phyloP scores from a whole-genome alignment of 35 echinoderm and acorn worm species.

The Diadema setosum region DNA sequence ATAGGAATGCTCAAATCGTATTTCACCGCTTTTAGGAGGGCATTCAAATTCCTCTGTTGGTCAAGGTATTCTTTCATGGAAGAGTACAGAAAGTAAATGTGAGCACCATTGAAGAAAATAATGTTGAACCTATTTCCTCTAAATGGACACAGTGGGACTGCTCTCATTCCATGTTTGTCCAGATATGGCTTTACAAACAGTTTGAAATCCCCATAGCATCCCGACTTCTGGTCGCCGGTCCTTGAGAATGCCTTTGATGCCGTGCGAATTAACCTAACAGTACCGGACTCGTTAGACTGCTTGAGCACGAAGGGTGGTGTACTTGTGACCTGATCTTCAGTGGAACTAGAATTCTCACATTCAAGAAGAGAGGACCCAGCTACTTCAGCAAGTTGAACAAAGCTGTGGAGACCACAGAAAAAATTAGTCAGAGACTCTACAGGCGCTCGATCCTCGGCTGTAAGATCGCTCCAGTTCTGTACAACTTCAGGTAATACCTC shows the following conservation, averaged over 20 bases:
- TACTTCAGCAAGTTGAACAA: conserved; percentile 3
- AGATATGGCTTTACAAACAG: background rate
- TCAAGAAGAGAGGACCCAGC: background rate
- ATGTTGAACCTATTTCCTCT: background rate
- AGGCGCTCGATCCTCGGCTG: background rate
- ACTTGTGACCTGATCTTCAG: background rate
- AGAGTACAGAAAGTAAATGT: background rate
- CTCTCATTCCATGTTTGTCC: background rate
- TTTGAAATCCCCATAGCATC: background rate
- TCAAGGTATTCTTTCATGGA: background rate
- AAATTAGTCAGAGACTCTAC: background rate
- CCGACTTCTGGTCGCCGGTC: background rate
- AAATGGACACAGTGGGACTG: background rate
- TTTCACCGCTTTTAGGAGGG: background rate
- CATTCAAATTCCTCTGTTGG: background rate
- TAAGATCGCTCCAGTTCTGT: background rate
- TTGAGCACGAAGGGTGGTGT: background rate
- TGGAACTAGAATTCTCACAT: background rate
- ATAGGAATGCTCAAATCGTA: background rate
- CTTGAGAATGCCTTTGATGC: background rate
- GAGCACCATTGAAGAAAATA: background rate
- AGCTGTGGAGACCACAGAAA: conserved; percentile 10
- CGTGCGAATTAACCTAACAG: background rate
- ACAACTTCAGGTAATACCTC: background rate
- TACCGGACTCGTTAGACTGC: background rate